Conservation (phyloP, 2,888 invertebrate genomes). For the Alloplasta piceator region DNA sequence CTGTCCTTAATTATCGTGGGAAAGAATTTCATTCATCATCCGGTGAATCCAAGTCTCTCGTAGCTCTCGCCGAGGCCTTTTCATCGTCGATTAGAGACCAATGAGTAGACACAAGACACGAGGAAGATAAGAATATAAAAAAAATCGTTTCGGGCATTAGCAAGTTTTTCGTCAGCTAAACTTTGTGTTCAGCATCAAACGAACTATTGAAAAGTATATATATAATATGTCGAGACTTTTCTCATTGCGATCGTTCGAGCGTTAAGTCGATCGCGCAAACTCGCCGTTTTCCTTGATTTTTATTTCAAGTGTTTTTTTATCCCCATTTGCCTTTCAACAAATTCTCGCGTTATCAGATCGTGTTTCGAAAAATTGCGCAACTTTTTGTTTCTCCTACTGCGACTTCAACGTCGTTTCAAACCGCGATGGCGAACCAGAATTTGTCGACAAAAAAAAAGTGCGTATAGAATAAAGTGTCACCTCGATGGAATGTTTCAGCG, state of each 20-base stretch:
- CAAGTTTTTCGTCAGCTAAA: not conserved
- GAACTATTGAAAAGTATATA: not conserved
- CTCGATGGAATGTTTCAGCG: constrained; percentile 70
- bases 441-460: constrained; percentile 24
- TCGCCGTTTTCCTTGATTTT: constrained; percentile 19
- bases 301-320: not conserved
- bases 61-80: constrained; percentile 18
- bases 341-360: constrained; percentile 15
- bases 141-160: not conserved
- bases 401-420: not conserved
- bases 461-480: constrained; percentile 63
- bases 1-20: constrained; percentile 45
- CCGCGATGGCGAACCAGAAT: constrained; percentile 22
- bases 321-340: not conserved
- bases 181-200: not conserved
- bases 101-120: not conserved
- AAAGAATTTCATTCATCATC: constrained; percentile 29
- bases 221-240: constrained; percentile 36
- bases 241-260: constrained; percentile 40
- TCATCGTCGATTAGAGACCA: constrained; percentile 40
- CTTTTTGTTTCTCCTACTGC: not conserved
- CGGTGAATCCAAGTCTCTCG: not conserved
- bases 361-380: constrained; percentile 7
- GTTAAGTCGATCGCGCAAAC: constrained; percentile 33
- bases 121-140: not conserved